Base-by-base conservation (phyloP, 2,113 vertebrate genomes). In the Ondatra zibethicus region DNA sequence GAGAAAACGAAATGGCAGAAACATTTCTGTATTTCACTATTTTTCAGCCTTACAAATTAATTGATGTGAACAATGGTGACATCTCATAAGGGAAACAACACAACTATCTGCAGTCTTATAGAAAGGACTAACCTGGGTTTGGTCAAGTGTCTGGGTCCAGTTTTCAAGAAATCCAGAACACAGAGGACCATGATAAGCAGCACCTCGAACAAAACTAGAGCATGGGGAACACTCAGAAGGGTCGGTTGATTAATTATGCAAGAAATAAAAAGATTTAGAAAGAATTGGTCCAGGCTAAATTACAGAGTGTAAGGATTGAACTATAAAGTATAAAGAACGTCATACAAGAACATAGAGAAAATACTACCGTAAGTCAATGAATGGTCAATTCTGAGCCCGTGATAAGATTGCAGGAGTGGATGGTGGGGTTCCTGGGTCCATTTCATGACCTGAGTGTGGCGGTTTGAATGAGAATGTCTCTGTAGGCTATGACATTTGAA, bases 11-110 rank as follows among this genome's bases (percentile, higher is more conserved):
- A 97, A 93, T 63, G 52, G 61, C 50, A 65, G 68, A 81, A 78
- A 23, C 31, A 65, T 70, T 78, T n/a, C n/a, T 47, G 5, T 42
- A 81, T 80, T 66, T 39, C 19, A 73, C 52, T 31, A 58, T 72
- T 88, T 96, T 92, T 89, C 45, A 78, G 77, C 17, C 16, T 31
- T 31, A 76, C 13, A 58, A 52, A 50, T 89, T 52, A 80, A 94
- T 42, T 77, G 9, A 85, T n/a, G 19, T 8, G 23, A 63, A 89
- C 13, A 73, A 66, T n/a, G 33, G 72, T 65, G 70, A 70, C 36
- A 84, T 92, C 63, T n/a, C 4, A 58, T 75, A 96, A 66, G 47
- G 87, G 31, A 85, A 25, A 70, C 12, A 70, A 33, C 19, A 45
- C 33, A 89, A 42, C 19, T 19, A 80, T n/a, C 19, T 85, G 25